A percentile compares a stretch with the other conserved stretches of the same genome.
Conservation (phyloP, 2,113 vertebrate genomes). For the Lamprologus tigripictilis region DNA sequence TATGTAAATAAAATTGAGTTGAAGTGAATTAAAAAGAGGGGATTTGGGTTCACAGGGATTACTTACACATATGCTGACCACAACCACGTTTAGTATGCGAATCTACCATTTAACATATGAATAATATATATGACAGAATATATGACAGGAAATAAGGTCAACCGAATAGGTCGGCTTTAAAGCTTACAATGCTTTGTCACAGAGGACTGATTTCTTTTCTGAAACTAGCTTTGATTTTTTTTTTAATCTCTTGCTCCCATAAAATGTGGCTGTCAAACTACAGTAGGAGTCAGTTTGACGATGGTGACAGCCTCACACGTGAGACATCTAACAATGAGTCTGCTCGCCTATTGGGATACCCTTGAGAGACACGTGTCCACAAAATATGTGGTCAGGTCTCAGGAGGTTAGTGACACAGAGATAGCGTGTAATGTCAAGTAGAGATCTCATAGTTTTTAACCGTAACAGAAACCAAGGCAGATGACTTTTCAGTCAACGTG, state of each 20-base stretch:
- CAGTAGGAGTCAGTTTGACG: not conserved
- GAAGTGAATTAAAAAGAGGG: not conserved
- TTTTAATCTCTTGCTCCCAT: not conserved
- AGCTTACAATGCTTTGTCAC: not conserved
- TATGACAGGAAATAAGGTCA: not conserved
- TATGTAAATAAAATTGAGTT: not conserved
- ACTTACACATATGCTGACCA: not conserved
- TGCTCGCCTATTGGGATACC: not conserved
- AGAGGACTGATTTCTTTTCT: not conserved
- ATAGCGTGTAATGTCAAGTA: not conserved
- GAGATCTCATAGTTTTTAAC: not conserved
- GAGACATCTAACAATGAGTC: not conserved
- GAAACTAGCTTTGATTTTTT: not conserved
- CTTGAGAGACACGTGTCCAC: not conserved
- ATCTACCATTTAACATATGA: not conserved
- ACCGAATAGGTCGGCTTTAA: not conserved
- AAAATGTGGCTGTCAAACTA: not conserved
- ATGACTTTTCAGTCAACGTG: not conserved
- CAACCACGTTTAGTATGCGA: rapidly evolving
- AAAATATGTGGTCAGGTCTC: not conserved
- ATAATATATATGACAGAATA: not conserved
- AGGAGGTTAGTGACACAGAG: not conserved
- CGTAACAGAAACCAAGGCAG: not conserved
- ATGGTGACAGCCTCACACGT: not conserved
- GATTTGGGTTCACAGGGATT: not conserved